phyloP scores from a whole-genome alignment of 2,888 invertebrate species.

The Timandra comae region DNA sequence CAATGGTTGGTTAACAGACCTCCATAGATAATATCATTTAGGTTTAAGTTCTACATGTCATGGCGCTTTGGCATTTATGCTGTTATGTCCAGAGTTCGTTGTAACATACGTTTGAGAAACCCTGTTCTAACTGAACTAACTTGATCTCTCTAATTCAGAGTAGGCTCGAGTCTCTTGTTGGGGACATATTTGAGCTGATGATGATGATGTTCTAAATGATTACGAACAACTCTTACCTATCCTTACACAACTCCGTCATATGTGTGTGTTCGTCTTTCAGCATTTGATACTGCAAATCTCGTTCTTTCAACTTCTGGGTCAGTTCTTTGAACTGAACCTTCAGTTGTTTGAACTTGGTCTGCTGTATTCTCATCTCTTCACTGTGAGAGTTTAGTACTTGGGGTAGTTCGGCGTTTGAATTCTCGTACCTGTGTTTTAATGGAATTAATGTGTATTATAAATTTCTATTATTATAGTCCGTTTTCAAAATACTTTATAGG shows the following conservation, averaged over 20 bases:
- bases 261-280: constrained; percentile 83
- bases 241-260: constrained; percentile 81
- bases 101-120: no score
- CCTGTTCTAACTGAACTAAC: no score
- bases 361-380: constrained; percentile 85
- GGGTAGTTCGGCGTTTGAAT: constrained; percentile 86
- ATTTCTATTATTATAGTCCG: no score
- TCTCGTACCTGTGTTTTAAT: constrained; percentile 88
- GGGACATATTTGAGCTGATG: no score
- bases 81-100: no score
- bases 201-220: no score
- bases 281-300: constrained; percentile 80
- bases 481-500: constrained; percentile 1
- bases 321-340: constrained; percentile 79
- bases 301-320: constrained; percentile 80
- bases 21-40: no score
- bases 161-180: no score
- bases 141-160: no score
- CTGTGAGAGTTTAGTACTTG: constrained; percentile 85
- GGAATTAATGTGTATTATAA: constrained; percentile 1
- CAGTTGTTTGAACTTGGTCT: constrained; percentile 81
- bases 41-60: no score
- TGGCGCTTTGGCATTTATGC: no score
- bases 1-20: no score
- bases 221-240: constrained; percentile 78